Percentiles rank a stretch among this genome's conserved stretches.
Evolutionary conservation across 1,140 invertebrate species (phyloP).

Genomic region (Nymphalis io): DNA sequence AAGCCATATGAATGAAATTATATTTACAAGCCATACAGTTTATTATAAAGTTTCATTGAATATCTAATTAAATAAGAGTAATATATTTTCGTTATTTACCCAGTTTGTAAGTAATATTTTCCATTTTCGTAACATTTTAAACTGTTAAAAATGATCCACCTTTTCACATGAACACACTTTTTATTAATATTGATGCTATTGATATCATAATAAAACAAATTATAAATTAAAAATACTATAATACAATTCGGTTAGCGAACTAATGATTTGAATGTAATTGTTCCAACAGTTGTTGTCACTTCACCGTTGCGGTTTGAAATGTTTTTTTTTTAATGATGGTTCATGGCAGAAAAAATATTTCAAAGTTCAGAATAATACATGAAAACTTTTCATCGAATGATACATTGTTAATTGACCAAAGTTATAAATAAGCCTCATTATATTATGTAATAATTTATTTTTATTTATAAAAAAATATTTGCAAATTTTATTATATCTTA

Average conservation of each 20-base stretch:
- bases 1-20: not conserved
- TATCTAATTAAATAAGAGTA: not conserved
- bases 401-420: not conserved
- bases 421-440: not conserved
- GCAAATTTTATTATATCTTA: not conserved
- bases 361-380: not conserved
- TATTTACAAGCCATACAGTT: not conserved
- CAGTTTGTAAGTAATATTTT: constrained; percentile 68
- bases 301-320: constrained; percentile 52
- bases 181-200: constrained; percentile 11
- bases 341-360: constrained; percentile 4
- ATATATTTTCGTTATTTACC: constrained; percentile 47
- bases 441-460: not conserved
- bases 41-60: not conserved
- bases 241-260: constrained; percentile 39
- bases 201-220: constrained; percentile 11
- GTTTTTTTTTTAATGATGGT: constrained; percentile 28
- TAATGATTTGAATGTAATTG: constrained; percentile 48
- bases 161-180: constrained; percentile 1
- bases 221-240: constrained; percentile 23
- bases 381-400: not conserved
- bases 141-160: constrained; percentile 13
- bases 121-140: constrained; percentile 67
- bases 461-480: not conserved
- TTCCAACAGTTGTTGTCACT: constrained; percentile 38